Base-by-base conservation (phyloP, 2,797 vertebrate species). In the Lagodon rhomboides region DNA sequence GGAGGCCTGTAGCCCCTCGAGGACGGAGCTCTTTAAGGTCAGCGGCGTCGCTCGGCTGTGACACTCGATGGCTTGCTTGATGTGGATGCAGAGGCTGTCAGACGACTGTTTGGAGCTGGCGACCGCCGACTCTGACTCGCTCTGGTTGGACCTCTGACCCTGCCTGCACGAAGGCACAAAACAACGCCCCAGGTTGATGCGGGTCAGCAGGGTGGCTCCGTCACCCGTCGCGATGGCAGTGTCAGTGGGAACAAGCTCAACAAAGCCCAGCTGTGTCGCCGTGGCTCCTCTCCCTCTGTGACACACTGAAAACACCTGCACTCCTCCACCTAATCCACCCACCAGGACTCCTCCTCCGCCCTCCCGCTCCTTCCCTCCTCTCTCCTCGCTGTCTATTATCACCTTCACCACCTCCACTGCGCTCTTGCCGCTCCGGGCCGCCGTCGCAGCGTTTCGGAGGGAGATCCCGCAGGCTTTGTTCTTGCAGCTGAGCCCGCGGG, bases 401-500 rank as follows among this genome's bases (percentile, higher is more conserved):
- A 98, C 87, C 9, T 92, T 95, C 83, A 98, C 96, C 54, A 96
- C 97, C 50, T 97, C 96, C 3, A 94, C 61, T 0, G 84, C 46
- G 0, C 94, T 94, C 75, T 92, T 96, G 60, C 93, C 90, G 72
- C 86, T 94, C 0, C 94, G 51, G 4, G 92, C 93, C 0, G 27
- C 79, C 2, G 90, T 90, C 0, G 96, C 91, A 11, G 95, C 95
- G 0, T 93, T 95, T 1, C 97, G 93, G 86, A 99, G 97, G 17
- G 97, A 94, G 0, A 96, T 91, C 1, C 97, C 97, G 0, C 98
- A 99, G 0, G 90, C 96, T 86, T 97, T 97, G 94, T 99, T 99
- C 93, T 99, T 99, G 95, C 98, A 99, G 93, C 97, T 97, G 51
- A 99, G 94, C 2, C 98, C 97, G 0, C 97, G 96, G 18, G 97